Evolutionary conservation across 2,888 invertebrate genomes (phyloP), one percentile per base, ranked within the genome.

Genomic region (Drosophila hamatofila): DNA sequence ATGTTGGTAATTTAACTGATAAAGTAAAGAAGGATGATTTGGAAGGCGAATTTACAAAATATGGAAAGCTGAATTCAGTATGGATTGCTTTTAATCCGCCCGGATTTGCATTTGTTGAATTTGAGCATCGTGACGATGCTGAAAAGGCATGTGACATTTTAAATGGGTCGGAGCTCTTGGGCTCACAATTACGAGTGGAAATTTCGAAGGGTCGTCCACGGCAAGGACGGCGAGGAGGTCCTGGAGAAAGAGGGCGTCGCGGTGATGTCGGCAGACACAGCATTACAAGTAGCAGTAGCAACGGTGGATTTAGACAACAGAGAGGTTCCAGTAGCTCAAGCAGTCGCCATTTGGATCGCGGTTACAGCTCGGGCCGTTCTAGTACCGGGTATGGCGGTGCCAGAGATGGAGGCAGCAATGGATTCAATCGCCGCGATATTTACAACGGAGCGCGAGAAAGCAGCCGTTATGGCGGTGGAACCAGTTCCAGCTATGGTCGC

Each of bases 81-180:
- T 98, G 97, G 97, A 97, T 93, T 87, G 97, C 98, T 83, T 96
- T 97, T 93, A 97, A 98, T 93, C 98, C 98, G 83, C 97, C 97
- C 83, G 97, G 98, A 91, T 98, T 98, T 93, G 98, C 97, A 78
- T 98, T 98, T 94, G 97, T 98, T 93, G 97, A 98, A 94, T 98
- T 97, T 93, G 96, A 96, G 92, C 97, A 96, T 93, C 95, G 96
- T 93, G 96, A 96, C 91, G 97, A 98, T 93, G 98, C 98, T 42
- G 97, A 97, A 92, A 96, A 96, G 91, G 98, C 98, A 75, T 97
- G 97, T 94, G 92, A 93, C 78, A 96, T 96, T 91, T 95, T 98
- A 94, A 97, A 98, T 91, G 97, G 97, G 77, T 95, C 96, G 79
- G 97, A 97, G 93, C 95, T 97, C 91, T 94, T 97, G 94, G 97